These are phyloP conservation scores for Malaclemys terrapin DNA, from an alignment of 2,113 vertebrate species.

Conservation along the genomic window DNA sequence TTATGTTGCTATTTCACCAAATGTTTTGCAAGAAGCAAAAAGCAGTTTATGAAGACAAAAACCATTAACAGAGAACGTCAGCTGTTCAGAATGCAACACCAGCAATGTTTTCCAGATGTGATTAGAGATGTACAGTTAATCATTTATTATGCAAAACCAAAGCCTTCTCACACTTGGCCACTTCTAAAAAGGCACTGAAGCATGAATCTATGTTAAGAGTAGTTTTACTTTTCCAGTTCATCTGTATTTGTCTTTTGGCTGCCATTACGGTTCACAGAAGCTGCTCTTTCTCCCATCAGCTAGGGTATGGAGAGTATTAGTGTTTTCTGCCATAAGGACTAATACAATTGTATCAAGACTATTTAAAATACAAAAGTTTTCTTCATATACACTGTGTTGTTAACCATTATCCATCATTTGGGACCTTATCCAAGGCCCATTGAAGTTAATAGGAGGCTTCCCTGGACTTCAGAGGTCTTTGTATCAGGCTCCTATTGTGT, in stretches of 20 bases:
- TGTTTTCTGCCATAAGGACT: constrained; percentile 17
- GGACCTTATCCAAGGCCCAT: neutral
- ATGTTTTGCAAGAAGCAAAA: constrained; percentile 50
- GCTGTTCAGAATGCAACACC: constrained; percentile 61
- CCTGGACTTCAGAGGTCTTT: neutral
- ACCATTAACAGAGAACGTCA: constrained; percentile 66
- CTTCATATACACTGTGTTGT: neutral
- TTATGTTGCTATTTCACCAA: constrained; percentile 58
- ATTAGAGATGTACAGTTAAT: constrained; percentile 67
- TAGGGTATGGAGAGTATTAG: constrained; percentile 18
- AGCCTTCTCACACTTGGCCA: constrained; percentile 65
- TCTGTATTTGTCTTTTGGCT: constrained; percentile 40
- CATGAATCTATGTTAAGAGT: constrained; percentile 41
- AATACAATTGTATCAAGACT: constrained; percentile 9
- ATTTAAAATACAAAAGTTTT: constrained; percentile 41
- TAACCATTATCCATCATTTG: neutral
- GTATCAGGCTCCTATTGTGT: neutral
- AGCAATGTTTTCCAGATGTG: constrained; percentile 75
- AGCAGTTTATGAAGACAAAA: constrained; percentile 54
- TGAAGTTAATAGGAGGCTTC: neutral
- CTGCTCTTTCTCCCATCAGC: constrained; percentile 42
- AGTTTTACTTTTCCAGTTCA: constrained; percentile 55
- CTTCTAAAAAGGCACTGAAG: constrained; percentile 59
- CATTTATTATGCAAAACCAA: constrained; percentile 73
- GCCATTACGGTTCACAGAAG: constrained; percentile 23